Percentiles rank a stretch among this genome's conserved stretches.
phyloP scores from a whole-genome alignment of 2,797 vertebrate genomes.

The Muscicapa comitata region DNA sequence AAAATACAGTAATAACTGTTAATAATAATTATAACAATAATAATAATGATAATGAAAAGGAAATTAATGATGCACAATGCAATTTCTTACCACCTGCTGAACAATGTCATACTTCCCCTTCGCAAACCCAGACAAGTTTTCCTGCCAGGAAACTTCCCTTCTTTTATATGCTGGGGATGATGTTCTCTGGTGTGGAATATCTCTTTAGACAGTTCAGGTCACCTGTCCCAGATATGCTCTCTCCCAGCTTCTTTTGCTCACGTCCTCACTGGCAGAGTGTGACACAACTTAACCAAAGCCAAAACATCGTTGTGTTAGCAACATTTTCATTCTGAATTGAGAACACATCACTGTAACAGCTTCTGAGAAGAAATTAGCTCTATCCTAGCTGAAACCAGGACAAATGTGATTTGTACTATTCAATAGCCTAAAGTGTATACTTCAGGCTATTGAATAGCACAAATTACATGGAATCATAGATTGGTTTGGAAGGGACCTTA shows the following conservation, averaged over 20 bases:
- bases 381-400: not conserved
- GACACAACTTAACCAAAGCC: not conserved
- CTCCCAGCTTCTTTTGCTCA: not conserved
- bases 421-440: no score
- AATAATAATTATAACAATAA: not conserved
- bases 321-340: fast-evolving
- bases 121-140: not conserved
- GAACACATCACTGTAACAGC: not conserved
- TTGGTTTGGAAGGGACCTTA: not conserved
- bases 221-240: not conserved
- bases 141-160: not conserved
- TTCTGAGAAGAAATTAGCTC: not conserved
- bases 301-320: not conserved
- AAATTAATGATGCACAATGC: not conserved
- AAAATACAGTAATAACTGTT: not conserved
- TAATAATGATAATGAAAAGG: not conserved
- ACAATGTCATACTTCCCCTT: no score
- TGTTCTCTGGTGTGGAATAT: not conserved
- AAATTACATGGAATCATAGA: not conserved
- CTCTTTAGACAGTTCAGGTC: not conserved
- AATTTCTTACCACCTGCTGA: not conserved
- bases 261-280: not conserved
- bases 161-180: not conserved
- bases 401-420: no score
- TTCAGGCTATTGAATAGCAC: not conserved